Conservation (phyloP, 2,113 vertebrate species). For the Gymnobelideus leadbeateri region DNA sequence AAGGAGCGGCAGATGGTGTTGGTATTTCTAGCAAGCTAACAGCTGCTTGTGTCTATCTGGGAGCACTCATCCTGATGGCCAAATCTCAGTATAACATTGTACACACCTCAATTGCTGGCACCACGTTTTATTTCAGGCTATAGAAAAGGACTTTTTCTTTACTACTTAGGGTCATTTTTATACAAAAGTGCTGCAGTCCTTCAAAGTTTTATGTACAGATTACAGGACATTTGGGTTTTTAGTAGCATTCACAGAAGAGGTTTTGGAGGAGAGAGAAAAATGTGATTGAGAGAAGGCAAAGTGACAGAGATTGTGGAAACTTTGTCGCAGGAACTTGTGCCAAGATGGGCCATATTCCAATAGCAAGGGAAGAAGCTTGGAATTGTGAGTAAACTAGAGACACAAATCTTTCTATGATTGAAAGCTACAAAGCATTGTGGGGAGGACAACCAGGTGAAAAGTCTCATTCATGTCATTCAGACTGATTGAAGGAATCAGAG, state of each 20-base stretch:
- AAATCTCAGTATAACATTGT: conserved; percentile 27
- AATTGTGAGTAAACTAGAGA: background rate
- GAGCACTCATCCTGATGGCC: conserved; percentile 11
- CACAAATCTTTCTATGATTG: background rate
- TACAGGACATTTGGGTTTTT: background rate
- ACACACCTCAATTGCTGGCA: background rate
- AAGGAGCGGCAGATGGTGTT: conserved; percentile 46
- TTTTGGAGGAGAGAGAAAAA: background rate
- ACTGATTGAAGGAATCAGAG: background rate
- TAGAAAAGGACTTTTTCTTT: background rate
- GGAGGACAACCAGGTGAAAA: background rate
- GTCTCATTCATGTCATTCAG: background rate
- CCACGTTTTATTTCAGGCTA: background rate
- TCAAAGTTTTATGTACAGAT: background rate
- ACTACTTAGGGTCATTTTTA: background rate
- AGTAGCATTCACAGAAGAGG: background rate
- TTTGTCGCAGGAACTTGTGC: background rate
- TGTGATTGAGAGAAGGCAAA: background rate
- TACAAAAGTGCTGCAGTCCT: background rate
- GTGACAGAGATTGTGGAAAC: background rate
- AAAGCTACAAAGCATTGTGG: background rate
- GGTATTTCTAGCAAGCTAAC: conserved; percentile 40
- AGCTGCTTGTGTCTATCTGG: conserved; percentile 52
- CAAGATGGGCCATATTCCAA: background rate
- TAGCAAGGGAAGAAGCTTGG: background rate